These are phyloP conservation scores for Plecturocebus donacophilus DNA, from an alignment of 2,113 vertebrate genomes.

Conservation along the genomic window DNA sequence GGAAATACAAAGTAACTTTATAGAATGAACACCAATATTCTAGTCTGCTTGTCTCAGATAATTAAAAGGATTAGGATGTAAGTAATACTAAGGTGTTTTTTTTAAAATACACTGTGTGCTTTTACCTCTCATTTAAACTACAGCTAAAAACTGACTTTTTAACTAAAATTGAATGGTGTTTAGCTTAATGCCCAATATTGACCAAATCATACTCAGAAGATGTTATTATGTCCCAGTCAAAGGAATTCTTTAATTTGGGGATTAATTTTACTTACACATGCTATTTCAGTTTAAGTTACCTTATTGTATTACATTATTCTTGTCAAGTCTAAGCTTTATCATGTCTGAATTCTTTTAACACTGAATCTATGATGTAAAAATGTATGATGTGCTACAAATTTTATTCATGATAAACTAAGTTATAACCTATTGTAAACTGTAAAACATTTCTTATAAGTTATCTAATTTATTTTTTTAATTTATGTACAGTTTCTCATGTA, in stretches of 20 bases:
- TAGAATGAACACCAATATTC: background rate
- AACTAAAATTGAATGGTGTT: slow-evolving; percentile 1
- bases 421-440: slow-evolving; percentile 81
- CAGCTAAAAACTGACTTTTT: background rate
- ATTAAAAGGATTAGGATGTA: background rate
- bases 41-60: background rate
- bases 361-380: slow-evolving; percentile 83
- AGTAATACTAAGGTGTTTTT: background rate
- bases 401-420: slow-evolving; percentile 77
- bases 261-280: slow-evolving; percentile 52
- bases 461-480: slow-evolving; percentile 80
- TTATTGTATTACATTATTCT: slow-evolving; percentile 79
- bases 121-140: slow-evolving; percentile 40
- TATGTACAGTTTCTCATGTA: slow-evolving; percentile 84
- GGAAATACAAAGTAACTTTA: slow-evolving; percentile 10
- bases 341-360: slow-evolving; percentile 75
- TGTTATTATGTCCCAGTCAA: background rate
- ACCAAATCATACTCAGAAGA: slow-evolving; percentile 50
- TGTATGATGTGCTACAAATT: slow-evolving; percentile 78
- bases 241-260: background rate
- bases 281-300: slow-evolving; percentile 83
- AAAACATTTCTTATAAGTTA: slow-evolving; percentile 85
- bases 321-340: slow-evolving; percentile 74
- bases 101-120: background rate
- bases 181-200: slow-evolving; percentile 46